Evolutionary conservation across 2,888 invertebrate genomes (phyloP), one percentile per base, ranked within the genome.

Genomic region (Acleris literana): DNA sequence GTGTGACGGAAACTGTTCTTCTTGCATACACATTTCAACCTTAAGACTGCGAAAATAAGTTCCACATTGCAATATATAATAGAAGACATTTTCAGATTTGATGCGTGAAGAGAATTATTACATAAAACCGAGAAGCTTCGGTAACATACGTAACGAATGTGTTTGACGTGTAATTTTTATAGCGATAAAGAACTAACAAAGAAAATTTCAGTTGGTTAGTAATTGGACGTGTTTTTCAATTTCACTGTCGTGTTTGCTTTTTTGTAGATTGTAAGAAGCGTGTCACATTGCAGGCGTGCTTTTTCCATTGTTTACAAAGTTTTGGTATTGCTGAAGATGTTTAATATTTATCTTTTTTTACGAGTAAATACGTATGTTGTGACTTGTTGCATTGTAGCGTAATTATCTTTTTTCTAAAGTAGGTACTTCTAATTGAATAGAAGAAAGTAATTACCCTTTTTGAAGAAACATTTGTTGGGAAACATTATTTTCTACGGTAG

Each of bases 1-100:
- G 74, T 77, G 70, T 78, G 76, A 76, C 83, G 81, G 82, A 82
- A 80, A 71, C 65, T 63, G 64, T 66, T 64, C 48, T 65, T 67
- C 71, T 72, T 51, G n/a, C 58, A 51, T 18, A 43, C 39, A 9
- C 53, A 2, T 46, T 22, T 33, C 44, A 57, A 57, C 62, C 53
- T 51, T 56, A 66, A n/a, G 18, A n/a, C 39, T 2, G 33, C 11
- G 11, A 18, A 13, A 2, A 17, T 44, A 57, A 9, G 39, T 33
- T 11, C 16, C 9, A 61, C 46, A 62, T 17, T 57, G 5, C 5
- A 11, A 49, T 18, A n/a, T 11, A 22, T 56, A 55, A 39, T 56
- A 51, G 54, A 54, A 55, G 59, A 44, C n/a, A 11, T 25, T 22
- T n/a, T 46, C 52, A 57, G 46, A 66, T 62, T 56, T 17, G 33